Percentiles rank a stretch among this genome's conserved stretches.
phyloP scores from a whole-genome alignment of 1,140 invertebrate genomes.

The Trachymyrmex septentrionalis region DNA sequence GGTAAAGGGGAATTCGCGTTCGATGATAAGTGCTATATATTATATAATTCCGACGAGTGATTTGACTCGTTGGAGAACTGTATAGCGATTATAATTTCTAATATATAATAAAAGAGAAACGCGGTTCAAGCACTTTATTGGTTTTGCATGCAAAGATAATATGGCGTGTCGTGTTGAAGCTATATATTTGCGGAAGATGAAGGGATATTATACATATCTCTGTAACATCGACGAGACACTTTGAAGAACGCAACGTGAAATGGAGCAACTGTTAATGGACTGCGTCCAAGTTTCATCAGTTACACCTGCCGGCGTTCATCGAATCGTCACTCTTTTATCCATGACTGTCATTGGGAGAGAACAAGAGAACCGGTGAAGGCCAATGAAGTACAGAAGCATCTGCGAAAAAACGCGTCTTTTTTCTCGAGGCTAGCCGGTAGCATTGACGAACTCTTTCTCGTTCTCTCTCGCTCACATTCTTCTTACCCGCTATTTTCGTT shows the following conservation, averaged over 20 bases:
- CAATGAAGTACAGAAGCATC: constrained; percentile 50
- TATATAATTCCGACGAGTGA: constrained; percentile 34
- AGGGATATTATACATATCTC: not conserved
- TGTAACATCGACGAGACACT: not conserved
- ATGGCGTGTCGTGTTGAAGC: not conserved
- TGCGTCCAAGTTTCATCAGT: constrained; percentile 62
- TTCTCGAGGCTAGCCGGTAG: constrained; percentile 19
- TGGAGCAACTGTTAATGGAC: constrained; percentile 63
- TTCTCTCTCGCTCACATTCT: constrained; percentile 40
- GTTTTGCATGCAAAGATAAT: constrained; percentile 13
- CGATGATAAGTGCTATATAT: constrained; percentile 16
- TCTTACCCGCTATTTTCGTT: constrained; percentile 28
- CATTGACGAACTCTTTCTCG: constrained; percentile 34
- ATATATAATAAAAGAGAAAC: not conserved
- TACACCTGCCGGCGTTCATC: constrained; percentile 64
- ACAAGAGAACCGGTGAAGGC: constrained; percentile 22
- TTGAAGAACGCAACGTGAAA: constrained; percentile 21
- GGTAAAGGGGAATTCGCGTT: constrained; percentile 11
- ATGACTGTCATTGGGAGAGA: constrained; percentile 21
- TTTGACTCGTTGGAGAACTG: constrained; percentile 9
- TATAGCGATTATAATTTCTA: constrained; percentile 33
- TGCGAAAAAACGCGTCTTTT: constrained; percentile 32
- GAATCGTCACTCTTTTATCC: constrained; percentile 52
- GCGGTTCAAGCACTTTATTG: constrained; percentile 24
- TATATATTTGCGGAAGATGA: not conserved